Base-by-base conservation (phyloP, 2,888 invertebrate genomes). In the Mongoloraphidia duomilia region DNA sequence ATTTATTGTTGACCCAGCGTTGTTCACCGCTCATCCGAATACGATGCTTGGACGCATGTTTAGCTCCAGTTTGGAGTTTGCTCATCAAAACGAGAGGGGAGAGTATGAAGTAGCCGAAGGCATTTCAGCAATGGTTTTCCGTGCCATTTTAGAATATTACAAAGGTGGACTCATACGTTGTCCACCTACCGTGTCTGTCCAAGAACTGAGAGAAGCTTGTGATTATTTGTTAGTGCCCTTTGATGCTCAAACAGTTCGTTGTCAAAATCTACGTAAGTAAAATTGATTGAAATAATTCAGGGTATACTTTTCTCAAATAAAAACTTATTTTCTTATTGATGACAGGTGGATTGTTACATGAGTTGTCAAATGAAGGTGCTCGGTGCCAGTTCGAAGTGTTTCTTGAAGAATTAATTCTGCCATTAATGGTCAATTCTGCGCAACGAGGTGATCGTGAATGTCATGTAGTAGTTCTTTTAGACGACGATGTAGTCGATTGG, bases 21-120 rank as follows among this genome's bases (percentile, higher is more conserved):
- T 96, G 53, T 91, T 98, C 62, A 86, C 89, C 9, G 87, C 90
- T 3, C 91, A 96, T 69, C 95, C 97, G 0, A 95, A 97, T 64
- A 98, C 98, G 0, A 96, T 98, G 96, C 72, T 99, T 35, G 98
- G 97, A n/a, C 81, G 94, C 59, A 96, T 96, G 96, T 96, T 96
- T 61, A 90, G 91, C 63, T 87, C 90, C 10, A 90, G 91, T 52
- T 73, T 85, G 55, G 94, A 88, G 59, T 91, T 94, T 66, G 89
- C 91, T 0, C 87, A 91, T 62, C 84, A 95, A 0, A 99, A 98
- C 64, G 95, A 95, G 57, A 74, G 93, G 3, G 96, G 97, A 1
- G 98, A 98, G 65, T 97, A 88, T 65, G 94, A 96, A 62, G 91
- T 68, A 1, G 96, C 95, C 1, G 96, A 97, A 56, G 97, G 97